Base-by-base conservation (phyloP, 2,113 vertebrate species). In the Castor canadensis region DNA sequence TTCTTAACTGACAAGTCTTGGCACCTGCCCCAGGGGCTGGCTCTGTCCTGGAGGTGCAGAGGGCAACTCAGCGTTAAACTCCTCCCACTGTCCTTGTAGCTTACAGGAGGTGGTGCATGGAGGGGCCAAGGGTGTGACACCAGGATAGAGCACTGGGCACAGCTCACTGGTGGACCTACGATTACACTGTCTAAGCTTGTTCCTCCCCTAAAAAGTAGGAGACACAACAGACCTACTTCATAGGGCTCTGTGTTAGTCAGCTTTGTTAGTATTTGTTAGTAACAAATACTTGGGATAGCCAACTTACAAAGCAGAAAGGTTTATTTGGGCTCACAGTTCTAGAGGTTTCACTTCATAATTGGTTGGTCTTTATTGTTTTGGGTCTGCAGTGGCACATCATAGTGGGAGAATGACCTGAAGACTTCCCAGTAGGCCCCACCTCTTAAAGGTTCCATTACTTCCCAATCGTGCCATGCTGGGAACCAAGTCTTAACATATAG, bases 1-100 rank as follows among this genome's bases (percentile, higher is more conserved):
- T 20, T 71, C 10, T 16, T 32, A 45, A 45, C 13, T 1, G 56
- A 2, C 0, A n/a, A 56, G 35, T 2, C 20, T 40, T 12, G 16
- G 40, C 0, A 8, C 35, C 43, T 20, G 19, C 45, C 11, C 16
- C 45, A 5, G 54, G 4, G 9, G 13, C 52, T 62, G 6, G 15
- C 38, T 80, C 73, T 58, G 52, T 11, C 1, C 11, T 24, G 22
- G 69, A 64, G 73, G 52, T 10, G 0, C 13, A 0, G 1, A 56
- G 45, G 4, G 24, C 13, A 22, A 82, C 3, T 54, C 11, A 9
- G 66, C 40, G 69, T 12, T 12, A 56, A 28, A 10, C n/a, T 84
- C 72, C 22, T 30, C 6, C 5, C 47, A 1, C 7, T 16, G 16
- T 62, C 24, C 10, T 60, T 60, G 58, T 26, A 60, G 58, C 20